These are phyloP conservation scores for Melanostigma gelatinosum DNA, from an alignment of 2,113 vertebrate species.

Conservation along the genomic window DNA sequence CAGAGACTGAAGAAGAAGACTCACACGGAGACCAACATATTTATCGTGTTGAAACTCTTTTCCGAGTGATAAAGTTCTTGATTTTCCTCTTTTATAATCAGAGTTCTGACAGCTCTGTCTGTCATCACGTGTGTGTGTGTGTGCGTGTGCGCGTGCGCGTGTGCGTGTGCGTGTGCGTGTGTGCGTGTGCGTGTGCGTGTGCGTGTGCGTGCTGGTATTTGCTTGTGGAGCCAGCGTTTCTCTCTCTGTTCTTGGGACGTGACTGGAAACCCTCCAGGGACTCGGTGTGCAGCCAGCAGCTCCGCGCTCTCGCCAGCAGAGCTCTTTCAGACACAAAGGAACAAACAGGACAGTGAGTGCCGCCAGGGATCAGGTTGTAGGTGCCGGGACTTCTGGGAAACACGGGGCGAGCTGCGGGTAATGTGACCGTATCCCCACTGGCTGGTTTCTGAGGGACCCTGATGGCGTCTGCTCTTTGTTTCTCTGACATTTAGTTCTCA, in stretches of 20 bases:
- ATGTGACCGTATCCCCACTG: conserved; percentile 23
- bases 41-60: too few relatives aligned
- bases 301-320: conserved; percentile 39
- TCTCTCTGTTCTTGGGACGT: conserved; percentile 47
- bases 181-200: background rate
- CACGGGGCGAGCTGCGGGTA: background rate
- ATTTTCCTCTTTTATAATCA: too few relatives aligned
- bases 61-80: too few relatives aligned
- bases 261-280: conserved; percentile 74
- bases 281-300: conserved; percentile 63
- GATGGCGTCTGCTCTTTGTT: too few relatives aligned
- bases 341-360: conserved; percentile 61
- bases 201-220: conserved; percentile 27
- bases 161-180: background rate
- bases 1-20: too few relatives aligned
- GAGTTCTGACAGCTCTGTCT: too few relatives aligned
- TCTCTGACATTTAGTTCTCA: too few relatives aligned
- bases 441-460: background rate
- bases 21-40: too few relatives aligned
- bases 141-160: too few relatives aligned
- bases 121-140: too few relatives aligned
- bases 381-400: conserved; percentile 54
- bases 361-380: conserved; percentile 48
- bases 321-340: conserved; percentile 55
- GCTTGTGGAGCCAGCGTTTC: conserved; percentile 57